Evolutionary conservation across 2,797 vertebrate species (phyloP).

Genomic region (Pipistrellus pipistrellus): DNA sequence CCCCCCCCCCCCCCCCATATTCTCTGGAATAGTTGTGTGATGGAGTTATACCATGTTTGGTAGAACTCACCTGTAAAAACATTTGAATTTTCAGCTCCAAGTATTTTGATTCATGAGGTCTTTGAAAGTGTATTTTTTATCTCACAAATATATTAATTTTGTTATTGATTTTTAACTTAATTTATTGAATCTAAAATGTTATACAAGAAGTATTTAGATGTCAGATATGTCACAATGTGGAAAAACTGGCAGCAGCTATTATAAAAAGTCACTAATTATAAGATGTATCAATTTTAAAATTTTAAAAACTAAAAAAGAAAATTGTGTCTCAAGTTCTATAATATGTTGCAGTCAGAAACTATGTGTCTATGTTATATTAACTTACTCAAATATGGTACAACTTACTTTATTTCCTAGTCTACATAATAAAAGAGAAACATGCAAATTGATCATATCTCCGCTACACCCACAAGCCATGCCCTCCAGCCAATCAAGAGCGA

Average conservation of each 20-base stretch:
- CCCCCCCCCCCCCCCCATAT: neutral
- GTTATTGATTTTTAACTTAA: slow-evolving; percentile 5
- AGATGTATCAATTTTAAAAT: neutral
- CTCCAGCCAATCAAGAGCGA: too few relatives aligned
- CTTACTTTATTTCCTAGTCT: neutral
- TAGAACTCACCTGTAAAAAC: neutral
- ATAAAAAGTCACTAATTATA: neutral
- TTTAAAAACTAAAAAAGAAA: neutral
- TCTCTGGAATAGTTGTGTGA: neutral
- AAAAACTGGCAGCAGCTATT: neutral
- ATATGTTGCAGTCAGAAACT: neutral
- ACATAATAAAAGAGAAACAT: too few relatives aligned
- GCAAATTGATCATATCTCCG: too few relatives aligned
- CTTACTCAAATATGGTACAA: neutral
- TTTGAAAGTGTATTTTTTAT: neutral
- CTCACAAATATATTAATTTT: neutral
- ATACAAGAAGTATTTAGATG: neutral
- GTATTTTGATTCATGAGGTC: neutral
- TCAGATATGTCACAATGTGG: neutral
- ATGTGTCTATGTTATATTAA: neutral
- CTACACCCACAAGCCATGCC: too few relatives aligned
- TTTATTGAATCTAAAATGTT: neutral
- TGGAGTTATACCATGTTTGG: too few relatives aligned
- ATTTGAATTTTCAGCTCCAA: neutral
- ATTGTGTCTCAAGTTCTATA: neutral